These are phyloP conservation scores for Telmatherina bonti DNA, from an alignment of 2,797 vertebrate genomes.

Conservation along the genomic window DNA sequence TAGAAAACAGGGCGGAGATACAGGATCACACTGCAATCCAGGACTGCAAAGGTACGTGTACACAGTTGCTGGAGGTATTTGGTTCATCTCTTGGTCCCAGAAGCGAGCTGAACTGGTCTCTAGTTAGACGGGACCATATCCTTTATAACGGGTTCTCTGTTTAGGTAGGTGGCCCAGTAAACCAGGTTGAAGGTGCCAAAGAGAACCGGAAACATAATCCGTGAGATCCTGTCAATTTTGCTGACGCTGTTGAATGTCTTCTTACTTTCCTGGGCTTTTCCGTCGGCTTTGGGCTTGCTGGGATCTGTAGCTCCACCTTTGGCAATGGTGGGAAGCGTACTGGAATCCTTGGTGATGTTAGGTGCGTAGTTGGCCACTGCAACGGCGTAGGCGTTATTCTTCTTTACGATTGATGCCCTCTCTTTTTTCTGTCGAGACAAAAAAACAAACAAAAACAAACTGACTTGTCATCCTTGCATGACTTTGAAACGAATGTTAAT, in stretches of 20 bases:
- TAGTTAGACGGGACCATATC: too few species aligned
- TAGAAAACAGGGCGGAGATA: conserved; percentile 80
- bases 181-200: conserved; percentile 97
- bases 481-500: too few species aligned
- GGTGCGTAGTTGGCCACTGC: conserved; percentile 98
- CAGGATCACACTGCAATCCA: conserved; percentile 78
- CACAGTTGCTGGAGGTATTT: conserved; percentile 94
- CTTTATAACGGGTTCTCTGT: conserved; percentile 89
- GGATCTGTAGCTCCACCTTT: conserved; percentile 89
- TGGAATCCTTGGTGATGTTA: conserved; percentile 94
- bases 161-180: conserved; percentile 99
- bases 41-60: conserved; percentile 83
- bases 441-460: conserved; percentile 1
- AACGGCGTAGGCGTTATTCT: conserved; percentile 98
- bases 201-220: conserved; percentile 97
- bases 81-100: too few species aligned
- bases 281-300: conserved; percentile 89
- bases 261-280: conserved; percentile 92
- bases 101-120: too few species aligned
- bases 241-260: conserved; percentile 99
- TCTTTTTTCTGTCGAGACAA: conserved; percentile 92
- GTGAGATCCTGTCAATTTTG: conserved; percentile 99
- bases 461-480: background rate
- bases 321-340: conserved; percentile 92
- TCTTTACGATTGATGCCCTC: conserved; percentile 93